Evolutionary conservation across 53 echinoderm and acorn worm species (phyloP), one percentile per base, ranked within the genome.

Genomic region (Hippasteria phrygiana): DNA sequence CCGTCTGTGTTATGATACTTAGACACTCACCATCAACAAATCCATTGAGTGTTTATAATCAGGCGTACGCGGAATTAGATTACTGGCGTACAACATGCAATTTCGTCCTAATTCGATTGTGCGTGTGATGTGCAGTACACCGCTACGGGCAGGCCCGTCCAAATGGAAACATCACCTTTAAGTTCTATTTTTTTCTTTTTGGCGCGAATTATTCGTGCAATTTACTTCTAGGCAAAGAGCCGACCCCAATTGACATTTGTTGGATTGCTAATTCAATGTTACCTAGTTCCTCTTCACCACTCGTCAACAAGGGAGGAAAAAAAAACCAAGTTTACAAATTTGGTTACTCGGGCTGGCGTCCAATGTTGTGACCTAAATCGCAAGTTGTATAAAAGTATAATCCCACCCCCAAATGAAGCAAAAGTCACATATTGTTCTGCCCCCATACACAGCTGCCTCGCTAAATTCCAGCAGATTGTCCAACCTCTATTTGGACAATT

Each of bases 11-110:
- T 85, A 85, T 85, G 70, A 85, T 85, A 71, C 51, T 85, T 53
- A 85, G 85, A 85, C 85, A 24, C 70, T 28, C 70, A 28, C 70
- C 82, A 38, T 45, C 82, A 66, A 82, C 64, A 65, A 22, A 65
- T 43, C 82, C 29, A 82, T 82, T 82, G 82, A 82, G 65, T 82
- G 82, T 82, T 82, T 82, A 65, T 66, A 66, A 82, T 82, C 85
- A 85, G 85, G 29, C 71, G 70, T 53, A 71, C 20, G 85, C 54
- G 71, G 70, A 85, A 85, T 85, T 85, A 85, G 71, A 85, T 85
- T 85, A 85, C 22, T 14, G 11, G 50, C 18, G 70, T 48, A 70
- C 46, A 47, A 85, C 85, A 85, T 85, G 85, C 85, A 70, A 85
- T 85, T 85, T 71, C 8, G 50, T 35, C 51, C 64, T 85, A 67